A percentile compares a stretch with the other conserved stretches of the same genome.
phyloP scores from a whole-genome alignment of 2,797 vertebrate species.

The Sparidentex hasta region DNA sequence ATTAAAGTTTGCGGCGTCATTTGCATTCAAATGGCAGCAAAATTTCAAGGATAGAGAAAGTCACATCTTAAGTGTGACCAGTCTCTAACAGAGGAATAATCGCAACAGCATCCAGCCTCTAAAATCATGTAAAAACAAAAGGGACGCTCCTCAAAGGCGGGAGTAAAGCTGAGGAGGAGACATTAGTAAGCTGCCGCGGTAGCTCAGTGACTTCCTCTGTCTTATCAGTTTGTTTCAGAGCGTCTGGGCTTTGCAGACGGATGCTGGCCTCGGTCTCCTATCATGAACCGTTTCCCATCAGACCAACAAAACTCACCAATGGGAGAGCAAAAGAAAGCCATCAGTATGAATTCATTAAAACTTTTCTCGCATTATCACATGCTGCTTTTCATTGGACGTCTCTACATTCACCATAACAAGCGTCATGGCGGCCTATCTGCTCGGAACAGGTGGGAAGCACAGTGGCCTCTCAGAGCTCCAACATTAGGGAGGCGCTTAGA shows the following conservation, averaged over 20 bases:
- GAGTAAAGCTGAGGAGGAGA: constrained; percentile 37
- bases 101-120: constrained; percentile 7
- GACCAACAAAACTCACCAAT: constrained; percentile 21
- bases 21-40: constrained; percentile 31
- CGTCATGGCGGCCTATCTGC: constrained; percentile 52
- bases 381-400: constrained; percentile 32
- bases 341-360: constrained; percentile 63
- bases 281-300: constrained; percentile 31
- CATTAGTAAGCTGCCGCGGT: constrained; percentile 54
- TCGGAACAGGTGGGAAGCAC: constrained; percentile 74
- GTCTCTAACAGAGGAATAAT: constrained; percentile 34
- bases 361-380: constrained; percentile 59
- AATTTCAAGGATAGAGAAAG: constrained; percentile 34
- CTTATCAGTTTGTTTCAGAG: constrained; percentile 70
- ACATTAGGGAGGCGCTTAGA: constrained; percentile 56
- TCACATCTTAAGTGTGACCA: constrained; percentile 47
- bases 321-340: constrained; percentile 41
- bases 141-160: constrained; percentile 39
- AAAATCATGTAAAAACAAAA: constrained; percentile 48
- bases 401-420: constrained; percentile 40
- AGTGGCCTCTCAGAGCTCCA: constrained; percentile 53
- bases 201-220: constrained; percentile 20
- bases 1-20: constrained; percentile 6
- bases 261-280: constrained; percentile 31
- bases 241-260: constrained; percentile 40